Conservation (phyloP, 2,888 invertebrate species). For the Latheticus oryzae region DNA sequence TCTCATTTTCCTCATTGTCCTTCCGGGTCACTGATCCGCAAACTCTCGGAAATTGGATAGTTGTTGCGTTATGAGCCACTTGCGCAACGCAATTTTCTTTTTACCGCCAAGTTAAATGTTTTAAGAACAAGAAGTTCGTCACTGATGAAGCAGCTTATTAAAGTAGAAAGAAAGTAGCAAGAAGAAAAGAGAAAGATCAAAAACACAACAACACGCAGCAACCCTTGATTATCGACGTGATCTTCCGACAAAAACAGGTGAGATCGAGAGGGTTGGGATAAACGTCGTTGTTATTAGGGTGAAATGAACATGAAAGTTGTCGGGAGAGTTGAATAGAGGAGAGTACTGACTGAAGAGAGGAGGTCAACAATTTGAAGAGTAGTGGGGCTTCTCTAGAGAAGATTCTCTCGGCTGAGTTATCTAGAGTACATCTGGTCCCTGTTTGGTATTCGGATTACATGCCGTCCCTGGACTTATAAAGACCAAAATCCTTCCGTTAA, state of each 20-base stretch:
- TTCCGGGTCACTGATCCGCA: constrained; percentile 61
- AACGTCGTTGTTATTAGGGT: constrained; percentile 27
- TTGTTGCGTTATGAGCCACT: constrained; percentile 64
- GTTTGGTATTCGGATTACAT: constrained; percentile 58
- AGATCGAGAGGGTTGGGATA: constrained; percentile 19
- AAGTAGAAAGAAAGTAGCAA: constrained; percentile 15
- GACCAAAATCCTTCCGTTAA: constrained; percentile 54
- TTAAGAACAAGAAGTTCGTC: constrained; percentile 48
- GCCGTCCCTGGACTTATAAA: constrained; percentile 52
- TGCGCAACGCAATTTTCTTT: constrained; percentile 60
- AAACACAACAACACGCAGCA: constrained; percentile 13
- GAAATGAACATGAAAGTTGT: constrained; percentile 24
- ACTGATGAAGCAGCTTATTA: constrained; percentile 44
- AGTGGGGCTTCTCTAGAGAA: constrained; percentile 30
- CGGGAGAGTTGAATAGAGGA: constrained; percentile 5
- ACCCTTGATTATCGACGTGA: constrained; percentile 17
- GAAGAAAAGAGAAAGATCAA: constrained; percentile 7
- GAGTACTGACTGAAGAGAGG: constrained; percentile 26
- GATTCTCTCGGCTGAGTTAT: constrained; percentile 35
- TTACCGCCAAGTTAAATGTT: constrained; percentile 55
- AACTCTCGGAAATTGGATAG: constrained; percentile 64
- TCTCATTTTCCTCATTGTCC: constrained; percentile 57
- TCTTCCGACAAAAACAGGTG: constrained; percentile 19
- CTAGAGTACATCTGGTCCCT: constrained; percentile 52
- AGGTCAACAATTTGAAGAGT: constrained; percentile 33